These are phyloP conservation scores for Tenebrio molitor DNA, from an alignment of 1,140 invertebrate genomes.

Conservation along the genomic window DNA sequence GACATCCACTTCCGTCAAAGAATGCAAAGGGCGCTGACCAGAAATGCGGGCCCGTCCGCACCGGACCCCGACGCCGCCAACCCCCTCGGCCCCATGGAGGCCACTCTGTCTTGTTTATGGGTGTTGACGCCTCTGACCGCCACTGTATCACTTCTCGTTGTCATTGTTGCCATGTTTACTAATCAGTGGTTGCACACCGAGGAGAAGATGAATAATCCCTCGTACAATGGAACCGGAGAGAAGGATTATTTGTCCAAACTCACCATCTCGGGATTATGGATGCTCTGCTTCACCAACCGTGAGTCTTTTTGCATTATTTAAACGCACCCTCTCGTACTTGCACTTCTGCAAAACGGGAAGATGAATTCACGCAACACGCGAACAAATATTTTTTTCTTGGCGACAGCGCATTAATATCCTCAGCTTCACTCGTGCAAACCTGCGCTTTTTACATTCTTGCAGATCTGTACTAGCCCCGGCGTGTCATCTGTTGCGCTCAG, in stretches of 20 bases:
- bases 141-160: constrained; percentile 74
- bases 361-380: too few species aligned
- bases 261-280: constrained; percentile 80
- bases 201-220: constrained; percentile 78
- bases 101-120: constrained; percentile 73
- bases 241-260: constrained; percentile 75
- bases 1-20: background rate
- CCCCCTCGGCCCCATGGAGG: constrained; percentile 68
- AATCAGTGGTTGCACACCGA: constrained; percentile 80
- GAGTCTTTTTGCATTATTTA: constrained; percentile 67
- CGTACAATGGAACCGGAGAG: constrained; percentile 75
- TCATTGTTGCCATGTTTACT: constrained; percentile 75
- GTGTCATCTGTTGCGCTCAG: too few species aligned
- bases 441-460: too few species aligned
- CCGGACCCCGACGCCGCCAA: constrained; percentile 52
- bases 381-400: background rate
- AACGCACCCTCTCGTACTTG: too few species aligned
- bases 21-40: constrained; percentile 59
- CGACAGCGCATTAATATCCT: too few species aligned
- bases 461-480: too few species aligned
- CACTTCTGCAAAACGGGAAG: too few species aligned
- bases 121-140: constrained; percentile 76
- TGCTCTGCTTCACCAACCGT: constrained; percentile 79
- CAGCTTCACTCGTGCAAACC: too few species aligned
- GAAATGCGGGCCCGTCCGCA: constrained; percentile 50